Evolutionary conservation across 2,888 invertebrate genomes (phyloP).

Genomic region (Sphinx pinastri): DNA sequence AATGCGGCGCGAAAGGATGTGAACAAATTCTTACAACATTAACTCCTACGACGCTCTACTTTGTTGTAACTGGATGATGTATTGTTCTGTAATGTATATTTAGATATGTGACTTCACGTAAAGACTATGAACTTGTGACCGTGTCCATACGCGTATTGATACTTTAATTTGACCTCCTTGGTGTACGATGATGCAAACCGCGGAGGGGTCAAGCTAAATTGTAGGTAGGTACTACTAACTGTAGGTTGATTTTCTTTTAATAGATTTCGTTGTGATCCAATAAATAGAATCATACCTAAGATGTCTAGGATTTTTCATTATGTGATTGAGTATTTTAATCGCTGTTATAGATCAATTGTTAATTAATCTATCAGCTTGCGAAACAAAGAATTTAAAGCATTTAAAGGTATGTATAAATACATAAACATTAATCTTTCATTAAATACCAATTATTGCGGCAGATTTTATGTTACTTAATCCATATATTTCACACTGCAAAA

Average conservation of each 20-base stretch:
- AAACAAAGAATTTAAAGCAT: background rate
- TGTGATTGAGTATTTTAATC: too few species aligned
- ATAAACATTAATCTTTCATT: background rate
- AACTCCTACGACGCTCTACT: slow-evolving; percentile 32
- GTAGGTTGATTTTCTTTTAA: too few species aligned
- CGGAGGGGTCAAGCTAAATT: too few species aligned
- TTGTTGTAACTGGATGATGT: slow-evolving; percentile 25
- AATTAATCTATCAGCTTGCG: background rate
- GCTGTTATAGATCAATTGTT: background rate
- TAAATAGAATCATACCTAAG: too few species aligned
- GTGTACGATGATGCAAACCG: too few species aligned
- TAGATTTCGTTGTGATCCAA: too few species aligned
- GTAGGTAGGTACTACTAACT: too few species aligned
- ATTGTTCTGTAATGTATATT: slow-evolving; percentile 22
- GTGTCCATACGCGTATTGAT: background rate
- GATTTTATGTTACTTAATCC: too few species aligned
- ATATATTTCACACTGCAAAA: too few species aligned
- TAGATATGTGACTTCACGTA: slow-evolving; percentile 23
- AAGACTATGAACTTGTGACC: background rate
- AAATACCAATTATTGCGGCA: background rate
- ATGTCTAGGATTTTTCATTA: too few species aligned
- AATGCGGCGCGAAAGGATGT: slow-evolving; percentile 35
- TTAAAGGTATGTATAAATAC: background rate
- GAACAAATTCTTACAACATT: slow-evolving; percentile 34
- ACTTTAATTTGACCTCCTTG: too few species aligned